phyloP scores from a whole-genome alignment of 2,888 invertebrate genomes.

The Ariolimax columbianus region DNA sequence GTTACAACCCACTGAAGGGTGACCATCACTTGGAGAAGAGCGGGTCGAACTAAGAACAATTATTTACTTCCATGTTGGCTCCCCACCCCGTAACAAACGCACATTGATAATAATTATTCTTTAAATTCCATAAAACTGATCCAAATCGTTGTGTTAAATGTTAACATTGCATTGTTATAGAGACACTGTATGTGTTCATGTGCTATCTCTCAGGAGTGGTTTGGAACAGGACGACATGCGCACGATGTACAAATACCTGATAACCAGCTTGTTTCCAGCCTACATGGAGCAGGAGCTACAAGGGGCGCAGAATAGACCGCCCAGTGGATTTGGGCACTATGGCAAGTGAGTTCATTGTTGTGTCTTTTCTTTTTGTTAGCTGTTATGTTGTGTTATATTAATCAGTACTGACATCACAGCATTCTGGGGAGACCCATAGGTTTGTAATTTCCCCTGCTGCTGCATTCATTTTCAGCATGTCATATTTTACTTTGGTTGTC shows the following conservation, averaged over 20 bases:
- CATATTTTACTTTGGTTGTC: too few relatives aligned
- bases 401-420: too few relatives aligned
- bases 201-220: constrained; percentile 86
- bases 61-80: too few relatives aligned
- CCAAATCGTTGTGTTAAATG: not conserved
- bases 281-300: constrained; percentile 80
- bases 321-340: constrained; percentile 51
- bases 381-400: not conserved
- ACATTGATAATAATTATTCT: too few relatives aligned
- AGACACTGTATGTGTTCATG: not conserved
- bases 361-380: not conserved
- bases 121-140: too few relatives aligned
- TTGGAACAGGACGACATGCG: constrained; percentile 90
- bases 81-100: too few relatives aligned
- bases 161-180: not conserved
- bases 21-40: too few relatives aligned
- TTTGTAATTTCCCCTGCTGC: too few relatives aligned
- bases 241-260: constrained; percentile 89
- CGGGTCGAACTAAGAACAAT: too few relatives aligned
- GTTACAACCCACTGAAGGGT: too few relatives aligned
- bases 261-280: constrained; percentile 87
- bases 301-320: constrained; percentile 54
- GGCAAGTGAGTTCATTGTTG: constrained; percentile 53
- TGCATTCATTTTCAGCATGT: too few relatives aligned
- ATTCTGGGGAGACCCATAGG: too few relatives aligned